Evolutionary conservation across 2,888 invertebrate species (phyloP), one percentile per base, ranked within the genome.

Genomic region (Lithosia quadra): DNA sequence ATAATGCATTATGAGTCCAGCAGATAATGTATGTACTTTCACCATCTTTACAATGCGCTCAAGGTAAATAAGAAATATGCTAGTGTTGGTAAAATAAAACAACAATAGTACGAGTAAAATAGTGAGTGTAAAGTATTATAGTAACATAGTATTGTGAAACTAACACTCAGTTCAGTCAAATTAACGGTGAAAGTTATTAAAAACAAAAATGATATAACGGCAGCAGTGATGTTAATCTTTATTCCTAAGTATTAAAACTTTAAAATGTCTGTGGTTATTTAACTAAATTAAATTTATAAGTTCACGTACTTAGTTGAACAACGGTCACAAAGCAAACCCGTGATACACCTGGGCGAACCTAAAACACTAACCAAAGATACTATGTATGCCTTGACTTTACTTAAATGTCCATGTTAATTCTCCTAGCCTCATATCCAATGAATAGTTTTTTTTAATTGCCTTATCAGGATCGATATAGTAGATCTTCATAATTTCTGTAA

Each of bases 61-160:
- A 57, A 36, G 34, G 22, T 56, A 61, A 65, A 67, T 56, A 68
- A 65, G 56, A 64, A 64, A 61, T 64, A 55, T 68, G 62, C 21
- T 63, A 56, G 59, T n/a, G 55, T 43, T 28, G 24, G 34, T 64
- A 64, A 61, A 63, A 63, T 60, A 8, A 18, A 39, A 39, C 28
- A 63, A 56, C 59, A 68, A 68, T 56, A 33, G 59, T 24, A 9
- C 49, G 43, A 18, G 18, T 43, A 43, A 36, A 28, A 33, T 10
- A 64, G 43, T 55, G 55, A 64, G 63, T 63, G 68, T 64, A n/a
- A n/a, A 49, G n/a, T 49, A 49, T n/a, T n/a, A 49, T 9, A n/a
- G 49, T 49, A n/a, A 24, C 60, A 39, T 60, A 22, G 36, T 8
- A 39, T 60, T 39, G 39, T 60, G 24, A 39, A 60, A 60, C 36